Evolutionary conservation across 2,888 invertebrate species (phyloP).

Genomic region (Apoderus coryli): DNA sequence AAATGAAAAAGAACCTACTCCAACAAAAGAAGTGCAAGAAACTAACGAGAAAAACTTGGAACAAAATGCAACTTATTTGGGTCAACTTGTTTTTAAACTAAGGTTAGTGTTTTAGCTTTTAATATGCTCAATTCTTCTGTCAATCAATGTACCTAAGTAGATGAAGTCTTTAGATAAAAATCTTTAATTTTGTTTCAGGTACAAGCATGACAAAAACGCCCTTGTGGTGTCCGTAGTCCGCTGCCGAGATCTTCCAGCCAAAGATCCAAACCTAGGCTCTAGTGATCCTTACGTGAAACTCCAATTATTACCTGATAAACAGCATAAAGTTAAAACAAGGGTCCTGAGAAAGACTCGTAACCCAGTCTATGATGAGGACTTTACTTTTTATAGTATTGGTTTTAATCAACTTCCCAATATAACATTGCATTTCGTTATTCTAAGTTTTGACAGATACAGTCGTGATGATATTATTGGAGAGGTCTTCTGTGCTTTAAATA

Average conservation of each 20-base stretch:
- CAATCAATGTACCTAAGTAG: neutral
- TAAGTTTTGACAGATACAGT: slow-evolving; percentile 94
- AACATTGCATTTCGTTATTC: slow-evolving; percentile 84
- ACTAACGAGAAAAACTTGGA: slow-evolving; percentile 42
- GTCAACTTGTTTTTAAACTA: slow-evolving; percentile 78
- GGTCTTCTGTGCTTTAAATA: slow-evolving; percentile 71
- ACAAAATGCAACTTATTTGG: slow-evolving; percentile 54
- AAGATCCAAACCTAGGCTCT: slow-evolving; percentile 65
- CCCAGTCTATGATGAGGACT: slow-evolving; percentile 97
- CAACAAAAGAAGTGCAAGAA: slow-evolving; percentile 41
- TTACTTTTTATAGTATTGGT: slow-evolving; percentile 90
- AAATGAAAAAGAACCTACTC: slow-evolving; percentile 31
- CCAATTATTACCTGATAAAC: slow-evolving; percentile 92
- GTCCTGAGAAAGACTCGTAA: slow-evolving; percentile 91
- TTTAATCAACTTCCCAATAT: slow-evolving; percentile 76
- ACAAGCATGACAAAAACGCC: slow-evolving; percentile 79
- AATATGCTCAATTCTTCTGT: neutral
- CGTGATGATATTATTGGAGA: slow-evolving; percentile 98
- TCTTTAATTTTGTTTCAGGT: slow-evolving; percentile 39
- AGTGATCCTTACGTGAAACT: slow-evolving; percentile 97
- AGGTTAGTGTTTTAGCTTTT: slow-evolving; percentile 35
- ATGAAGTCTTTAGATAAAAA: neutral
- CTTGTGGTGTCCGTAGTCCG: slow-evolving; percentile 84
- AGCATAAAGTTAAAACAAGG: slow-evolving; percentile 86
- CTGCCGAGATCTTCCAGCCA: slow-evolving; percentile 76